Evolutionary conservation across 2,113 vertebrate species (phyloP).

Genomic region (Nyctereutes procyonoides): DNA sequence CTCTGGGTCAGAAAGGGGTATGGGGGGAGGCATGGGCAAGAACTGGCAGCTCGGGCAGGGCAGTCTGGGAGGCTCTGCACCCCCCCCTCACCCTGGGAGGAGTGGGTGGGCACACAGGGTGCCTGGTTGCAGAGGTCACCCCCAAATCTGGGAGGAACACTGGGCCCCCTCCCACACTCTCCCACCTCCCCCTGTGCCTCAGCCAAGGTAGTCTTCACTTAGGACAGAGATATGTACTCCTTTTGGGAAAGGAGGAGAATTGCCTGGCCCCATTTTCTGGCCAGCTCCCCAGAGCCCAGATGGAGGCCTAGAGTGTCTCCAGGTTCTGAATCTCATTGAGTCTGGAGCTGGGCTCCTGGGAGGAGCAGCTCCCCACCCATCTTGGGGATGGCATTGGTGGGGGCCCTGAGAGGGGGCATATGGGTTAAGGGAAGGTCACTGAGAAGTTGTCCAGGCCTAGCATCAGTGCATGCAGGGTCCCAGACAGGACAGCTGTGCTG

Average conservation of each 20-base stretch:
- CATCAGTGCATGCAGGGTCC: too few relatives aligned
- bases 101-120: not conserved
- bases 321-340: fast-evolving
- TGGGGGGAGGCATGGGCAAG: not conserved
- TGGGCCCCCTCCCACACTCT: too few relatives aligned
- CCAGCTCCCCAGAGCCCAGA: too few relatives aligned
- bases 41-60: too few relatives aligned
- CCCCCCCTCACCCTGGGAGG: not conserved
- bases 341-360: not conserved
- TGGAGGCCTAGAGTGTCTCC: not conserved
- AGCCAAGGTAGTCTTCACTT: not conserved
- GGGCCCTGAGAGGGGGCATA: too few relatives aligned
- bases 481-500: fast-evolving
- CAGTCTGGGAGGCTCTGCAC: not conserved
- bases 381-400: too few relatives aligned
- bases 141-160: too few relatives aligned
- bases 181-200: not conserved
- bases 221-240: fast-evolving
- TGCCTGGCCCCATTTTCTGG: not conserved
- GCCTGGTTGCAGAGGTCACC: not conserved
- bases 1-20: not conserved
- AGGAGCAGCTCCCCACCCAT: not conserved
- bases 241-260: too few relatives aligned
- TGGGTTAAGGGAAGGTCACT: not conserved
- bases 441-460: fast-evolving